These are phyloP conservation scores for Smutsia temminckii DNA, from an alignment of 2,797 vertebrate species.

Conservation along the genomic window DNA sequence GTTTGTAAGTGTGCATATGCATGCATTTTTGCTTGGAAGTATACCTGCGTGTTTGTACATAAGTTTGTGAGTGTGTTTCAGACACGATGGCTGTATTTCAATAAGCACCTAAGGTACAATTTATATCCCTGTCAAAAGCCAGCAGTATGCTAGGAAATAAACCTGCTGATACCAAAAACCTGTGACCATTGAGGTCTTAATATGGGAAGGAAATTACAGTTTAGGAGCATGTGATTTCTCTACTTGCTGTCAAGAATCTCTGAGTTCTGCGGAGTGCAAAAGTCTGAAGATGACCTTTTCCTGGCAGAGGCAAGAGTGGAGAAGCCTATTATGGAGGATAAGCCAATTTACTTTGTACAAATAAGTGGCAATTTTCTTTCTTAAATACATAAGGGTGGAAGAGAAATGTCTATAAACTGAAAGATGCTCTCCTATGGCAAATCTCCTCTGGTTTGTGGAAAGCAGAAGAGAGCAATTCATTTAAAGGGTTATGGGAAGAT, in stretches of 20 bases:
- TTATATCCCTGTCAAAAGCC: not conserved
- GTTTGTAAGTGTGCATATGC: not conserved
- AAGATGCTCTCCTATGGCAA: conserved; percentile 68
- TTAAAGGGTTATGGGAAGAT: not conserved
- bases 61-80: not conserved
- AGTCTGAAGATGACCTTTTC: conserved; percentile 84
- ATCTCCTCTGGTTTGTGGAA: conserved; percentile 5
- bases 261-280: conserved; percentile 32
- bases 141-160: conserved; percentile 19
- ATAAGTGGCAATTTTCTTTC: conserved; percentile 84
- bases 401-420: conserved; percentile 82
- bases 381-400: conserved; percentile 82
- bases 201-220: conserved; percentile 65
- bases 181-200: conserved; percentile 55
- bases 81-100: not conserved
- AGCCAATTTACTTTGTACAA: conserved; percentile 85
- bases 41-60: not conserved
- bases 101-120: not conserved
- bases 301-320: conserved; percentile 70
- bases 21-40: no score
- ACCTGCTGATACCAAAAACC: not conserved
- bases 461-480: not conserved
- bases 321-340: conserved; percentile 79
- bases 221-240: conserved; percentile 20
- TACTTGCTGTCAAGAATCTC: conserved; percentile 62